phyloP scores from a whole-genome alignment of 2,113 vertebrate genomes.

The Pseudorasbora parva region DNA sequence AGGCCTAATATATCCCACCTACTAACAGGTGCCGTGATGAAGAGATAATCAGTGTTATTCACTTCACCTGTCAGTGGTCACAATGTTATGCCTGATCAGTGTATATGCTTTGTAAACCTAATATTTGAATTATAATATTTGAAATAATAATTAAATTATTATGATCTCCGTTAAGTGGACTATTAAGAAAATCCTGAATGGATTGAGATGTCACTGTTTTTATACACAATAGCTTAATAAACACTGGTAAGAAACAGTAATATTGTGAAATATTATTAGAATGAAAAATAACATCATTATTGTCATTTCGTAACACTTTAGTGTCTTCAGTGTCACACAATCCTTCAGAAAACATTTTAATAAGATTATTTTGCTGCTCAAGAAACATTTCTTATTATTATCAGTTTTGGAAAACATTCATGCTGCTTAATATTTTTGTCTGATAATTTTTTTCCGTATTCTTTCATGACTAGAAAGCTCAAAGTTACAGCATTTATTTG shows the following conservation, averaged over 20 bases:
- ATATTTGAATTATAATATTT: not conserved
- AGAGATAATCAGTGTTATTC: no score
- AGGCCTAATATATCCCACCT: no score
- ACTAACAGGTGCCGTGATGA: no score
- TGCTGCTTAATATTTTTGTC: not conserved
- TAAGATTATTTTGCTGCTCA: not conserved
- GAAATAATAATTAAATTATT: not conserved
- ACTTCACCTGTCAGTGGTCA: no score
- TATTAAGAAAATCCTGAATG: not conserved
- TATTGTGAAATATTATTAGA: not conserved
- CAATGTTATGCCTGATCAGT: no score
- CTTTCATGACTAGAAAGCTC: no score
- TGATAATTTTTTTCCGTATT: not conserved
- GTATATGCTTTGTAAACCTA: not conserved
- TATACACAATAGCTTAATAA: not conserved
- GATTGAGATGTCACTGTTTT: not conserved
- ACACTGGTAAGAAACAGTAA: not conserved
- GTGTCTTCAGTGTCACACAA: not conserved
- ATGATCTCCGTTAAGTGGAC: not conserved
- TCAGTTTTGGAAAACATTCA: not conserved
- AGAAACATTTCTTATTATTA: not conserved
- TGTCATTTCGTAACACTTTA: no score
- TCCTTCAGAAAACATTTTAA: not conserved
- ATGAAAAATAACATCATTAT: no score
- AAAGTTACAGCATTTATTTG: no score